phyloP scores from a whole-genome alignment of 1,140 invertebrate genomes.

The Cydia strobilella region DNA sequence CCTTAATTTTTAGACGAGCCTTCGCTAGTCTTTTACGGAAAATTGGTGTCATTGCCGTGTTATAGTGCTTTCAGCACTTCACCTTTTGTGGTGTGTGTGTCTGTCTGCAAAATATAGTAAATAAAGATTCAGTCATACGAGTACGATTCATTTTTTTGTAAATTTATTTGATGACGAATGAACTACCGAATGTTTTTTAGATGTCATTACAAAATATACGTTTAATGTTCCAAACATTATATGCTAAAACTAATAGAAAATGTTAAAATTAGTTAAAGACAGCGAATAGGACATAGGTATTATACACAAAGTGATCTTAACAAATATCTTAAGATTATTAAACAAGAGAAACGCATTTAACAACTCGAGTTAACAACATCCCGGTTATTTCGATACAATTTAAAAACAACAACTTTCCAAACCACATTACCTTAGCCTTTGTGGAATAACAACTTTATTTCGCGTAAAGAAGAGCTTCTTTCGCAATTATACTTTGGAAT shows the following conservation, averaged over 20 bases:
- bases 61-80: background rate
- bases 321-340: no score
- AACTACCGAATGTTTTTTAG: no score
- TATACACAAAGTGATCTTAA: no score
- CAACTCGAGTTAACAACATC: background rate
- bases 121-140: background rate
- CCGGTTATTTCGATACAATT: background rate
- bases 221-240: no score
- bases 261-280: no score
- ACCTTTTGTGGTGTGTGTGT: background rate
- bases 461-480: background rate
- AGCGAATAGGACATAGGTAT: no score
- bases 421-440: background rate
- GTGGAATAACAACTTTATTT: slow-evolving; percentile 12
- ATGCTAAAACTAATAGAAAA: no score
- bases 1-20: background rate
- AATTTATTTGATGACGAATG: no score
- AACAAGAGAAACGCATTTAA: background rate
- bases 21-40: background rate
- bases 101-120: background rate
- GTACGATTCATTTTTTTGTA: no score
- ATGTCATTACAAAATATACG: no score
- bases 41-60: background rate
- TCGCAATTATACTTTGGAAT: slow-evolving; percentile 3
- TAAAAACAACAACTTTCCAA: slow-evolving; percentile 17